Conservation (phyloP, 37 sponge, comb jelly and placozoan genomes). For the Tethya wilhelma region DNA sequence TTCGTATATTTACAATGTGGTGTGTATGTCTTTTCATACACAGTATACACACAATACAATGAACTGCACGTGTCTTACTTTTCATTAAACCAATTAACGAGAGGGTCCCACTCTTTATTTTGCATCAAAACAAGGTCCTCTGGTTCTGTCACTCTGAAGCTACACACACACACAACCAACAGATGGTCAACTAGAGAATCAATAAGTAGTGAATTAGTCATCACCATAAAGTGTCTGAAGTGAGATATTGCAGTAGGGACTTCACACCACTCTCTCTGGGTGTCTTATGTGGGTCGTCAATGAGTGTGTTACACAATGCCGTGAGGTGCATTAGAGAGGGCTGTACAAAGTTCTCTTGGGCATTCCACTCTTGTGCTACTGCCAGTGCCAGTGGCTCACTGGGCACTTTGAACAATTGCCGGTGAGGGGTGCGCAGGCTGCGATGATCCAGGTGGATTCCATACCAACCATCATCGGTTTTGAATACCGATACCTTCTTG, state of each 20-base stretch:
- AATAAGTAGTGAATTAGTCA: not conserved
- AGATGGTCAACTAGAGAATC: no score
- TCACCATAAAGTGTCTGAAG: conserved; percentile 76
- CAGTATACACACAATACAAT: not conserved
- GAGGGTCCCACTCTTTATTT: conserved; percentile 72
- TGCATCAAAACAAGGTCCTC: conserved; percentile 67
- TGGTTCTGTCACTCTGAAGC: conserved; percentile 55
- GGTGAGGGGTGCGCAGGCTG: conserved; percentile 67
- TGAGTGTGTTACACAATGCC: conserved; percentile 73
- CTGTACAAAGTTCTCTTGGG: conserved; percentile 48
- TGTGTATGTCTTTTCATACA: no score
- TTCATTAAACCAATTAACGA: conserved; percentile 83
- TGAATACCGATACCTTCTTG: conserved; percentile 51
- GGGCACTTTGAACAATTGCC: conserved; percentile 56
- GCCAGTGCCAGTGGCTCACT: conserved; percentile 73
- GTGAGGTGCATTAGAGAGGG: conserved; percentile 86
- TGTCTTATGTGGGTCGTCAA: conserved; percentile 47
- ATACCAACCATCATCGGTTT: conserved; percentile 41
- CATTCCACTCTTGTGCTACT: conserved; percentile 80
- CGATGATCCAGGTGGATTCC: conserved; percentile 63
- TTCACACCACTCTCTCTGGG: not conserved
- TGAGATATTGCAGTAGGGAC: conserved; percentile 14
- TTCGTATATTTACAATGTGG: no score
- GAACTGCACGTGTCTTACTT: conserved; percentile 66
- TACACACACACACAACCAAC: conserved; percentile 20